These are phyloP conservation scores for Syncerus caffer DNA, from an alignment of 2,797 vertebrate species.

Conservation along the genomic window DNA sequence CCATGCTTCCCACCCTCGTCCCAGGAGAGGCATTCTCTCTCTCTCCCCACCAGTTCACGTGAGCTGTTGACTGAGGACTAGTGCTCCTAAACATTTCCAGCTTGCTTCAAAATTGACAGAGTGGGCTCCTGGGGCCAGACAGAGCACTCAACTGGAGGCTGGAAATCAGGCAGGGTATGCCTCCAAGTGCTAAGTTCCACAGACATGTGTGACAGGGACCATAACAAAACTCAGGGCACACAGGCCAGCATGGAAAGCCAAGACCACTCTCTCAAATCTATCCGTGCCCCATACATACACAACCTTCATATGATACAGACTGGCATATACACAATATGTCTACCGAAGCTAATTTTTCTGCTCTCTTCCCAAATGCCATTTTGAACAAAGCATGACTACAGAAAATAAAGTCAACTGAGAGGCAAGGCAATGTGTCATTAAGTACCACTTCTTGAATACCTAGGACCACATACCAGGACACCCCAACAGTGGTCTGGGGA, in stretches of 20 bases:
- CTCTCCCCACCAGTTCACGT: not conserved
- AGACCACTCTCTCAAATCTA: not conserved
- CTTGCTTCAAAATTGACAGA: not conserved
- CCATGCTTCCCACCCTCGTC: too few relatives aligned
- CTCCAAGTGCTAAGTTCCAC: not conserved
- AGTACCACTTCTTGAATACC: not conserved
- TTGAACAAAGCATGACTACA: not conserved
- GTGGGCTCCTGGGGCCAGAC: not conserved
- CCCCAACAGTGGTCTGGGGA: not conserved
- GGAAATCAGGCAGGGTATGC: not conserved
- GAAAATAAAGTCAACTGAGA: not conserved
- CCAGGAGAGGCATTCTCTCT: not conserved
- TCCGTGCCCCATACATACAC: not conserved
- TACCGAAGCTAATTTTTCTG: not conserved
- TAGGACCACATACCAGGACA: not conserved
- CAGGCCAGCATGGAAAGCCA: not conserved
- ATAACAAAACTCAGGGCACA: not conserved
- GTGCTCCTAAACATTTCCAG: not conserved
- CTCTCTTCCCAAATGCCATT: not conserved
- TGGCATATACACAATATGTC: accelerated
- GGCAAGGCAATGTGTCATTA: not conserved
- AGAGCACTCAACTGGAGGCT: not conserved
- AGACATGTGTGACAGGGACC: too few relatives aligned
- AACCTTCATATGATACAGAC: not conserved
- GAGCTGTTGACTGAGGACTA: not conserved